Evolutionary conservation across 2,113 vertebrate genomes (phyloP).

Genomic region (Triplophysa siluroides): DNA sequence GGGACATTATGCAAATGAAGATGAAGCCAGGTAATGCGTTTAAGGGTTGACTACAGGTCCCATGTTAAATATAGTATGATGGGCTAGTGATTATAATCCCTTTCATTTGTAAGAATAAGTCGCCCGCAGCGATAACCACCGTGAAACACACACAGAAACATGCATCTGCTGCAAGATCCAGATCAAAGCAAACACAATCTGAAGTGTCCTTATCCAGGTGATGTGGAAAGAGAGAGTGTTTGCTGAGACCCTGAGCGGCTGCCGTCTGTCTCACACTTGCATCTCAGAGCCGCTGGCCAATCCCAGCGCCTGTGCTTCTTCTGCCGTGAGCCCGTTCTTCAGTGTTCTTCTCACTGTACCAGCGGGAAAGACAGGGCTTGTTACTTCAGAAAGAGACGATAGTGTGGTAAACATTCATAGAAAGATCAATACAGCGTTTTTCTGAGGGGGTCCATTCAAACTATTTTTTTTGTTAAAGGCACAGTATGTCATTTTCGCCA

Average conservation of each 20-base stretch:
- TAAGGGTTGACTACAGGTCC: conserved; percentile 11
- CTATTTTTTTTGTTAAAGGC: too few species aligned
- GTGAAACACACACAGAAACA: conserved; percentile 22
- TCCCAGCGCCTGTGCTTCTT: conserved; percentile 93
- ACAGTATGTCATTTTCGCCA: too few species aligned
- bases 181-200: conserved; percentile 19
- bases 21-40: conserved; percentile 10
- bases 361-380: neutral
- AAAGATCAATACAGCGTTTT: too few species aligned
- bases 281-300: conserved; percentile 88
- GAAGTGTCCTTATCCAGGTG: conserved; percentile 26
- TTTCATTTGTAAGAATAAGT: conserved; percentile 1
- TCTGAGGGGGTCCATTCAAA: too few species aligned
- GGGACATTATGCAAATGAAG: conserved; percentile 6
- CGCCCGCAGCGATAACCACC: neutral
- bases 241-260: conserved; percentile 40
- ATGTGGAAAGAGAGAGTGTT: conserved; percentile 53
- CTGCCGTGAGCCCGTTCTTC: conserved; percentile 90
- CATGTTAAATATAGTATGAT: conserved; percentile 2
- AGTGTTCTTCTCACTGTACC: conserved; percentile 91
- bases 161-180: conserved; percentile 21
- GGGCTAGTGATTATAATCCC: conserved; percentile 35
- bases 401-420: too few species aligned
- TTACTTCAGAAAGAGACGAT: neutral
- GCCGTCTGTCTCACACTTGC: conserved; percentile 81